Base-by-base conservation (phyloP, 1,140 invertebrate species). In the Aculops lycopersici region DNA sequence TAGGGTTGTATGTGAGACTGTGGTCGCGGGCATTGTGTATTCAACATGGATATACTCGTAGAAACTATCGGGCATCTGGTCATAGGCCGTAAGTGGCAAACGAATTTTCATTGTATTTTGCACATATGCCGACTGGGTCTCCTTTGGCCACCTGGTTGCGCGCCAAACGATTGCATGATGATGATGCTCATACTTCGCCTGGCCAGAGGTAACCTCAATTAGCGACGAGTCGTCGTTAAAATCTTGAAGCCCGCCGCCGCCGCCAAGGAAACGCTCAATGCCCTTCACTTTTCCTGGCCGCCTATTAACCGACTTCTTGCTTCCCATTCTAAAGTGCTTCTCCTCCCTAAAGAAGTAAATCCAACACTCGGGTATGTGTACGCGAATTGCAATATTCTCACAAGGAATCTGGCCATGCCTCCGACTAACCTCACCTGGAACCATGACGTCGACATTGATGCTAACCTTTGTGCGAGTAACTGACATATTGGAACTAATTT, bases 171-270 rank as follows among this genome's bases (percentile, higher is more conserved):
- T 83, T 40, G 86, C 70, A 38, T 75, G 67, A 59, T 92, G 86
- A 49, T 95, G 79, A 61, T 97, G 84, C 58, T 98, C 92, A 56
- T 98, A 98, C 61, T 98, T 97, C 13, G 92, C 92, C 54, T 83
- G 76, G 0, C 92, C 90, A 1, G 81, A 88, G 8, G 86, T 88
- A 0, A 88, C 83, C 58, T 97, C 90, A 56, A 98, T 90, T 2
- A 97, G 62, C 44, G 79, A 81, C 45, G 80, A 72, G 51, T 88
- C 81, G 24, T 31, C 24, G 24, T 31, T 31, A n/a, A 31, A n/a
- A 31, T 31, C 24, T 8, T 8, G 40, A 83, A 58, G 4, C 72
- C 76, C 14, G 59, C 44, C 35, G 88, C 73, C 2, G 81, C 71
- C 15, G n/a, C 88, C 86, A 47, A 97, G 64, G 51, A 95, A 73